These are phyloP conservation scores for Gobio gobio DNA, from an alignment of 2,113 vertebrate species.

Conservation along the genomic window DNA sequence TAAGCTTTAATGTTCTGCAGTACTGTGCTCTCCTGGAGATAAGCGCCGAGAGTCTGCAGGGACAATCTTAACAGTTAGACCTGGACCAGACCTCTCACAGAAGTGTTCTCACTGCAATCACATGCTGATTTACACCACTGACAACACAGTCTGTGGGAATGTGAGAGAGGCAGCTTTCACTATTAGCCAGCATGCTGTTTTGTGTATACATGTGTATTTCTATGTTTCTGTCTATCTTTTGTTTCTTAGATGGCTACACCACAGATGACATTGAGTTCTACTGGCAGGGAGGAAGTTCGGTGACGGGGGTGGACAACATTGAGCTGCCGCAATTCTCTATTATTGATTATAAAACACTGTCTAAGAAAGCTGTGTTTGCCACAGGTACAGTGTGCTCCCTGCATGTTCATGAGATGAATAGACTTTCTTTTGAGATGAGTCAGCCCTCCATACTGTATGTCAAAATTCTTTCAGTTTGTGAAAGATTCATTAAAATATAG, in stretches of 20 bases:
- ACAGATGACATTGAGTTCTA: slow-evolving; percentile 97
- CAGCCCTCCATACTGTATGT: not conserved
- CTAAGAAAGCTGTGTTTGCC: slow-evolving; percentile 91
- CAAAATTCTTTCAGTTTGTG: not conserved
- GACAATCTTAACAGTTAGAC: slow-evolving; percentile 53
- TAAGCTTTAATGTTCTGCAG: slow-evolving; percentile 54
- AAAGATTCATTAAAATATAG: not conserved
- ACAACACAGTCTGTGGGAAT: slow-evolving; percentile 30
- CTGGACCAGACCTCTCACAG: slow-evolving; percentile 56
- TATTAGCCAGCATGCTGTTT: not conserved
- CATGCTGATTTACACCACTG: slow-evolving; percentile 47
- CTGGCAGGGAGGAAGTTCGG: slow-evolving; percentile 89
- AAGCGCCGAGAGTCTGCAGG: slow-evolving; percentile 47
- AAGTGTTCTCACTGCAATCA: slow-evolving; percentile 33
- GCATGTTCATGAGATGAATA: not conserved
- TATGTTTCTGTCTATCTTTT: not conserved
- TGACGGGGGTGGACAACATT: slow-evolving; percentile 91
- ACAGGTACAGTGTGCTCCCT: slow-evolving; percentile 78
- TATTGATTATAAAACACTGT: slow-evolving; percentile 90
- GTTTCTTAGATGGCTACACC: slow-evolving; percentile 88
- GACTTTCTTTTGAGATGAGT: not conserved
- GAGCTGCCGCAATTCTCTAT: slow-evolving; percentile 94
- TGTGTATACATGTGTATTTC: not conserved
- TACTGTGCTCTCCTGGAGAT: slow-evolving; percentile 50
- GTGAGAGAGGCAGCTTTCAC: slow-evolving; percentile 14